Evolutionary conservation across 2,797 vertebrate genomes (phyloP).

Genomic region (Mustela erminea): DNA sequence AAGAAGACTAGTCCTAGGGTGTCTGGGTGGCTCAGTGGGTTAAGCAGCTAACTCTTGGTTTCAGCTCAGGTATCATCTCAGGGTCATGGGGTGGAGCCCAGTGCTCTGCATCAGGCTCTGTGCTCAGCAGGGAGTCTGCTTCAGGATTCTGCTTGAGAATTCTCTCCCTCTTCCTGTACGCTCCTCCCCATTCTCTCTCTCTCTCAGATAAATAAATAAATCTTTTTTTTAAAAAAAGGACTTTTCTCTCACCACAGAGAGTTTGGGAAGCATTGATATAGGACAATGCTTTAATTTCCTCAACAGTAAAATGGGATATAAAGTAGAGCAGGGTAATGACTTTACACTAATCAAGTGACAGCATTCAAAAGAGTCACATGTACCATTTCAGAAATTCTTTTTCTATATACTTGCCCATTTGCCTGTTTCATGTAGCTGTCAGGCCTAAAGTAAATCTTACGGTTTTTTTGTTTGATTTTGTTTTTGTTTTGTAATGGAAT

Average conservation of each 20-base stretch:
- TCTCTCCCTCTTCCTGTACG: background rate
- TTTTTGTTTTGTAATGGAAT: too few species aligned
- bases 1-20: background rate
- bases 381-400: too few species aligned
- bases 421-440: too few species aligned
- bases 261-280: too few species aligned
- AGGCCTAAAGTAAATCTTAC: too few species aligned
- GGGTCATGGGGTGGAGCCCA: background rate
- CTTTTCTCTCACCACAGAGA: background rate
- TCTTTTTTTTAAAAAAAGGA: background rate
- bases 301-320: too few species aligned
- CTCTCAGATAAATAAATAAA: background rate
- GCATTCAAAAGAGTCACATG: too few species aligned
- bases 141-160: background rate
- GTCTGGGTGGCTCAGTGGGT: background rate
- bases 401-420: too few species aligned
- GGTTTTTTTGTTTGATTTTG: too few species aligned
- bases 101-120: background rate
- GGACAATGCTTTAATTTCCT: too few species aligned
- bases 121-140: background rate
- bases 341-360: too few species aligned
- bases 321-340: too few species aligned
- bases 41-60: background rate
- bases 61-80: background rate
- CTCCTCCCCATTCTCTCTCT: background rate